Evolutionary conservation across 2,888 invertebrate species (phyloP).

Genomic region (Smittia aterrima): DNA sequence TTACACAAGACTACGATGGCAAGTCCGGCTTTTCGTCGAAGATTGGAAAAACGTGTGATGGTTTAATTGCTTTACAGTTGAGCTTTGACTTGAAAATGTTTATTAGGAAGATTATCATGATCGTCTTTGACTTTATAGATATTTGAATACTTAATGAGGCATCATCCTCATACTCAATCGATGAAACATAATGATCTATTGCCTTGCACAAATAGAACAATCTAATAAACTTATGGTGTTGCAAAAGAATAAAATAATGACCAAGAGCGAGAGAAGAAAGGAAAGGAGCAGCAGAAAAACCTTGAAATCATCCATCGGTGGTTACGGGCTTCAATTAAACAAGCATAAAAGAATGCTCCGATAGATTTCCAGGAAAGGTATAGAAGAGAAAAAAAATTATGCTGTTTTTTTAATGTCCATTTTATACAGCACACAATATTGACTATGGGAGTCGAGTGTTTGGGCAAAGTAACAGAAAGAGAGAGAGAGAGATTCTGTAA

Average conservation of each 20-base stretch:
- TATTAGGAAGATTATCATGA: too few species aligned
- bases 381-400: constrained; percentile 34
- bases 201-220: neutral
- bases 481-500: neutral
- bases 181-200: too few species aligned
- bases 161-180: too few species aligned
- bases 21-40: too few species aligned
- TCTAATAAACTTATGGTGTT: constrained; percentile 27
- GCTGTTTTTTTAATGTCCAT: constrained; percentile 39
- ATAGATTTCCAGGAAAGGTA: constrained; percentile 39
- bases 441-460: constrained; percentile 8
- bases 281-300: constrained; percentile 13
- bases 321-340: constrained; percentile 40
- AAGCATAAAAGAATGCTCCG: constrained; percentile 37
- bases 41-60: too few species aligned
- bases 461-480: neutral
- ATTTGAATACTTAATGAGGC: too few species aligned
- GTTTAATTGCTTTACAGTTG: too few species aligned
- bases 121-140: too few species aligned
- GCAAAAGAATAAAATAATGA: constrained; percentile 31
- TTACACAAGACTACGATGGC: too few species aligned
- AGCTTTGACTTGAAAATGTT: too few species aligned
- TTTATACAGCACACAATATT: constrained; percentile 8
- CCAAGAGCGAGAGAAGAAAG: constrained; percentile 8
- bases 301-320: constrained; percentile 32